A percentile compares a stretch with the other conserved stretches of the same genome.
Conservation (phyloP, 2,797 vertebrate genomes). For the Eospalax fontanierii region DNA sequence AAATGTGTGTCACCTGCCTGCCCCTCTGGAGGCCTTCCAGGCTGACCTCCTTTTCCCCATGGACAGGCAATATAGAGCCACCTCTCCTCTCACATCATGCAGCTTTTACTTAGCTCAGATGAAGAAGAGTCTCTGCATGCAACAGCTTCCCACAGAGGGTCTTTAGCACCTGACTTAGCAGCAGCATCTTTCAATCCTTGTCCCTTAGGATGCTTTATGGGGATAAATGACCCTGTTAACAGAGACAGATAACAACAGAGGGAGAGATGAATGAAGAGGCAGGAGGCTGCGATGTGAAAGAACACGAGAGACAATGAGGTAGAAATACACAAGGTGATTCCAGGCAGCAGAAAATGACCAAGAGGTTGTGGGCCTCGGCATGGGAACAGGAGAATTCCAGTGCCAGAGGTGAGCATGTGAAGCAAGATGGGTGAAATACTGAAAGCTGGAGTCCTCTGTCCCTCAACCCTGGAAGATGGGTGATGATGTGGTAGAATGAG, state of each 20-base stretch:
- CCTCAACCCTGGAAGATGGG: neutral
- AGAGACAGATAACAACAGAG: slow-evolving; percentile 68
- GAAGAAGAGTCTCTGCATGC: neutral
- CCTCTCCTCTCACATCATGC: neutral
- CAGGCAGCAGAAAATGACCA: neutral
- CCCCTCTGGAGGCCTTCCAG: slow-evolving; percentile 7
- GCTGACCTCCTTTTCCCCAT: neutral
- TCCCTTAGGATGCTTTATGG: slow-evolving; percentile 62
- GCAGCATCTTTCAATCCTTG: slow-evolving; percentile 20
- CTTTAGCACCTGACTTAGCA: slow-evolving; percentile 27
- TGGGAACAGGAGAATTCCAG: neutral
- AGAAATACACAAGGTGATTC: neutral
- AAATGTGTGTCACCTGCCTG: neutral
- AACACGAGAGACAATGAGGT: slow-evolving; percentile 51
- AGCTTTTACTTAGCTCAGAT: slow-evolving; percentile 32
- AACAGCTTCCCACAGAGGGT: neutral
- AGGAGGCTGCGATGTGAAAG: slow-evolving; percentile 60
- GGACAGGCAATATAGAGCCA: neutral
- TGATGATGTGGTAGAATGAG: neutral
- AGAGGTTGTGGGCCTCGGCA: neutral
- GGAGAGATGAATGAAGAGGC: slow-evolving; percentile 35
- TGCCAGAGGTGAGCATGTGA: neutral
- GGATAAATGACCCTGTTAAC: slow-evolving; percentile 68
- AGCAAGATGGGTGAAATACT: neutral
- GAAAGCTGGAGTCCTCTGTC: neutral